phyloP scores from a whole-genome alignment of 1,140 invertebrate genomes.

The Caenorhabditis elegans region DNA sequence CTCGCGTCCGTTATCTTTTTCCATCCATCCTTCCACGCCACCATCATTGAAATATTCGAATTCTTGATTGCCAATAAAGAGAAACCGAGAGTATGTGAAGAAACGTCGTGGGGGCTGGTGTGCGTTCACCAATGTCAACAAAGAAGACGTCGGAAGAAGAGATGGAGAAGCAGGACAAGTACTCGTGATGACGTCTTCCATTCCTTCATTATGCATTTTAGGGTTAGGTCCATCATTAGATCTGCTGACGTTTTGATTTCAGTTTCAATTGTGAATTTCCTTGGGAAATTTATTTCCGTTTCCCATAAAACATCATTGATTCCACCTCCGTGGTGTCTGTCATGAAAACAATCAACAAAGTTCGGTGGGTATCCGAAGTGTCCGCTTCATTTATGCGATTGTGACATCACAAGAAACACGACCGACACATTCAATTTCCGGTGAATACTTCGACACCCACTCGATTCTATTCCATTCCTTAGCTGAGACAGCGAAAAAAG shows the following conservation, averaged over 20 bases:
- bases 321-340: neutral
- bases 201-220: conserved; percentile 17
- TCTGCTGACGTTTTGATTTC: neutral
- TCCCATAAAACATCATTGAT: neutral
- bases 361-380: neutral
- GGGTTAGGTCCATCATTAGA: conserved; percentile 7
- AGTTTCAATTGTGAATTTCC: neutral
- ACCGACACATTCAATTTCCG: conserved; percentile 21
- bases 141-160: neutral
- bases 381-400: neutral
- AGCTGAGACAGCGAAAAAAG: neutral
- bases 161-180: conserved; percentile 6
- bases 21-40: too few relatives aligned
- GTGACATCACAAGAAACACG: neutral
- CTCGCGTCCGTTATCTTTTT: neutral
- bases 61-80: conserved; percentile 30
- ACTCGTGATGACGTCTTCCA: conserved; percentile 20
- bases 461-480: neutral
- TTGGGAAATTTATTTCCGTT: neutral
- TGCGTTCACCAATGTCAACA: conserved; percentile 27
- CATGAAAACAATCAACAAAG: conserved; percentile 22
- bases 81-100: conserved; percentile 13
- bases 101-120: conserved; percentile 11
- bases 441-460: neutral
- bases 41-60: conserved; percentile 28